These are phyloP conservation scores for Portevinia maculata DNA, from an alignment of 2,888 invertebrate species.

Conservation along the genomic window DNA sequence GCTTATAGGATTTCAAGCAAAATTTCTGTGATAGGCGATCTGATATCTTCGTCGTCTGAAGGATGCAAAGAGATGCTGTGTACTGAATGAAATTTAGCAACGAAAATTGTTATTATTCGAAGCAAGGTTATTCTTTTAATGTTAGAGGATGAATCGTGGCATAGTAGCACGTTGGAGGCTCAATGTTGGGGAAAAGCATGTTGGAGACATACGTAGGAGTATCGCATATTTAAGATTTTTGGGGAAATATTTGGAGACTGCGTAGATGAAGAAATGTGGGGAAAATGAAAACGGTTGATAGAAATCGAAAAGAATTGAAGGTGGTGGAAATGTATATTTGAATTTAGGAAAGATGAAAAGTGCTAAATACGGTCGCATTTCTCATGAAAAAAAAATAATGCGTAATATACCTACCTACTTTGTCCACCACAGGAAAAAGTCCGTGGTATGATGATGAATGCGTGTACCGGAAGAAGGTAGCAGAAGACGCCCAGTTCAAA, in stretches of 20 bases:
- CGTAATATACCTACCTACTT: no score
- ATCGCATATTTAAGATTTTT: background rate
- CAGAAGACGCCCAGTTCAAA: no score
- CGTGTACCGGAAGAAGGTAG: no score
- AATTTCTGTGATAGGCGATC: background rate
- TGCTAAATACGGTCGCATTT: no score
- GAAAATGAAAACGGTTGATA: slow-evolving; percentile 14
- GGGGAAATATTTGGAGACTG: slow-evolving; percentile 38
- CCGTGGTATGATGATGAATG: no score
- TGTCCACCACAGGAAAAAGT: no score
- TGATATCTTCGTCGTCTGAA: slow-evolving; percentile 54
- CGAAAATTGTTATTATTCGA: slow-evolving; percentile 58
- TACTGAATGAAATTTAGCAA: slow-evolving; percentile 42
- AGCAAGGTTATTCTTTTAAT: slow-evolving; percentile 32
- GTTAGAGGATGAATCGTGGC: slow-evolving; percentile 20
- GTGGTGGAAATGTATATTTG: background rate
- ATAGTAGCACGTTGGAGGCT: background rate
- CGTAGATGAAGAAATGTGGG: slow-evolving; percentile 19
- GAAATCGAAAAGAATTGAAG: slow-evolving; percentile 9
- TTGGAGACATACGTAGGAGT: background rate
- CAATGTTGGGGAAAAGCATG: background rate
- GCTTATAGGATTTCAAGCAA: slow-evolving; percentile 11
- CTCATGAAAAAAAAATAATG: no score
- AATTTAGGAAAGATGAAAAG: background rate
- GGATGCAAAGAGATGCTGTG: slow-evolving; percentile 66